Conservation (phyloP, 2,113 vertebrate genomes). For the Halichoeres trimaculatus region DNA sequence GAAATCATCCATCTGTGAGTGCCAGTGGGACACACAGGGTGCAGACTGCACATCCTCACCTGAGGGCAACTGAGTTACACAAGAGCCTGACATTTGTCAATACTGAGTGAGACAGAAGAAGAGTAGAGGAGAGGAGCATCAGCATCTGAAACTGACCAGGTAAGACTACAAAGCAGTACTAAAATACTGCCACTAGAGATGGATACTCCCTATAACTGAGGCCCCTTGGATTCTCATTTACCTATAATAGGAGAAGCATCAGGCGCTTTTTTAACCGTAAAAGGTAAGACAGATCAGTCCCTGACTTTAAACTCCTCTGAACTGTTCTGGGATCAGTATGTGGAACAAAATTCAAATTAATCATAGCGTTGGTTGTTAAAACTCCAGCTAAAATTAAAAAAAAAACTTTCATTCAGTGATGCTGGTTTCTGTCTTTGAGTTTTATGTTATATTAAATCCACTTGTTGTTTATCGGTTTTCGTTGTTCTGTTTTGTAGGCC, state of each 20-base stretch:
- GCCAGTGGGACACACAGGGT: background rate
- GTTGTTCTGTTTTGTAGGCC: background rate
- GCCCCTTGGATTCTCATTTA: background rate
- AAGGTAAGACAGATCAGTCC: too few relatives aligned
- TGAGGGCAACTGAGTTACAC: background rate
- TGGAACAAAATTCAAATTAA: background rate
- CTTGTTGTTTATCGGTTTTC: background rate
- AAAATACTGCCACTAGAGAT: too few relatives aligned
- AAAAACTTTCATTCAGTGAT: background rate
- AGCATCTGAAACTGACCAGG: conserved; percentile 28
- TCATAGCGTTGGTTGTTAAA: background rate
- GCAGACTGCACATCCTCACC: conserved; percentile 14
- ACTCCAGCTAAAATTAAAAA: background rate
- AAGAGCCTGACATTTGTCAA: conserved; percentile 1
- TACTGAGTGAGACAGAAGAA: background rate
- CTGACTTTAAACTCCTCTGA: too few relatives aligned
- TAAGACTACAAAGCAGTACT: conserved; percentile 23
- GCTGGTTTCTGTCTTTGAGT: too few relatives aligned
- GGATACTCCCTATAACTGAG: background rate
- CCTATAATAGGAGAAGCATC: background rate
- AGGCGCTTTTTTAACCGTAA: background rate
- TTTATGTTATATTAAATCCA: too few relatives aligned
- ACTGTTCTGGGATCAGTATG: background rate
- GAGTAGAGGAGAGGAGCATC: background rate
- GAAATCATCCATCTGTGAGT: background rate